phyloP scores from a whole-genome alignment of 2,797 vertebrate genomes.

The Triplophysa bombifrons region DNA sequence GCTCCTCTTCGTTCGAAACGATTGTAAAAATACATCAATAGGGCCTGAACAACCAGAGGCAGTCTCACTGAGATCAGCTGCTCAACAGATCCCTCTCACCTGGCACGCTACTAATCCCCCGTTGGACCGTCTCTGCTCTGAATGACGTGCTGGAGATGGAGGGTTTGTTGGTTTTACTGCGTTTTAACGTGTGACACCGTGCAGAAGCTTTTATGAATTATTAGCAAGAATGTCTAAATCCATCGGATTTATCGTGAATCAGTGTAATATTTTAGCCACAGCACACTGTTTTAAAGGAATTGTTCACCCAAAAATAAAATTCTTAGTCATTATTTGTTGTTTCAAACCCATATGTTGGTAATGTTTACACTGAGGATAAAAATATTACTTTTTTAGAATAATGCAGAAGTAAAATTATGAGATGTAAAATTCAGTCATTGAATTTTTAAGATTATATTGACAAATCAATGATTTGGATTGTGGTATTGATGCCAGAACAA shows the following conservation, averaged over 20 bases:
- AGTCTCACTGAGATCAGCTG: conserved; percentile 41
- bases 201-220: background rate
- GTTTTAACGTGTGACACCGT: background rate
- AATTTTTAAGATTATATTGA: no score
- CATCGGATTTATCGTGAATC: background rate
- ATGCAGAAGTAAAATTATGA: no score
- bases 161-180: background rate
- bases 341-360: background rate
- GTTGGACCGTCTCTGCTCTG: background rate
- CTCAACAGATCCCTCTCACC: conserved; percentile 30
- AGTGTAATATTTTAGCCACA: background rate
- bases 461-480: no score
- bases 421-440: no score
- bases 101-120: conserved; percentile 7
- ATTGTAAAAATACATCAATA: conserved; percentile 48
- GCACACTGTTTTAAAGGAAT: background rate
- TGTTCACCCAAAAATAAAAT: background rate
- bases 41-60: conserved; percentile 26
- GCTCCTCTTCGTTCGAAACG: conserved; percentile 40
- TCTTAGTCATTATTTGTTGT: background rate
- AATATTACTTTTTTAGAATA: no score
- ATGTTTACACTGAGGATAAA: no score
- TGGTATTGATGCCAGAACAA: no score
- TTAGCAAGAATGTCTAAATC: background rate
- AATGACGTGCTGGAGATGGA: background rate